Conservation (phyloP, 1,140 invertebrate genomes). For the Macrosteles quadrilineatus region DNA sequence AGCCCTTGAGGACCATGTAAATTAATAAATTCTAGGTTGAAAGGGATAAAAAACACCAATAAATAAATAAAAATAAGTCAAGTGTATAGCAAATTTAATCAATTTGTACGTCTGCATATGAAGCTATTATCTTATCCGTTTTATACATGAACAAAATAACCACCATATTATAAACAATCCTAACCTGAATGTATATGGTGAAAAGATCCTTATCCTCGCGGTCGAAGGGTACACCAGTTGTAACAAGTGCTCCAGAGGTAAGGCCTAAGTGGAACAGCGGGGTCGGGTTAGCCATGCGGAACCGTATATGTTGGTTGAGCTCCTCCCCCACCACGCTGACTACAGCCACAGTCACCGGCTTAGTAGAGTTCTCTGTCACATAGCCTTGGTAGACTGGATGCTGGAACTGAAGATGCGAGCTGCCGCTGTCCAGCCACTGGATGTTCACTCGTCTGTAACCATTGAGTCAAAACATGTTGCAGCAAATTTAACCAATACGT, state of each 20-base stretch:
- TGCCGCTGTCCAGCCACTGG: constrained; percentile 71
- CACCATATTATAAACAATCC: too few relatives aligned
- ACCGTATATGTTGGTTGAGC: constrained; percentile 86
- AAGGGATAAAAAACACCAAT: too few relatives aligned
- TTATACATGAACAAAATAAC: too few relatives aligned
- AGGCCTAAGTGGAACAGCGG: constrained; percentile 86
- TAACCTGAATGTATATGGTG: constrained; percentile 79
- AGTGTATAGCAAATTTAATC: too few relatives aligned
- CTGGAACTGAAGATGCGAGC: constrained; percentile 79
- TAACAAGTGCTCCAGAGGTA: constrained; percentile 84
- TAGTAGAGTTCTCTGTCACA: constrained; percentile 83
- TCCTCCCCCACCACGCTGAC: constrained; percentile 83
- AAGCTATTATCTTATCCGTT: too few relatives aligned
- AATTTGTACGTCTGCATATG: too few relatives aligned
- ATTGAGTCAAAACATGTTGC: too few relatives aligned
- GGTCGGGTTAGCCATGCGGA: constrained; percentile 85
- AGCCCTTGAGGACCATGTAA: too few relatives aligned
- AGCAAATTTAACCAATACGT: too few relatives aligned
- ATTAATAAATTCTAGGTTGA: too few relatives aligned
- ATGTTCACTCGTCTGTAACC: constrained; percentile 47
- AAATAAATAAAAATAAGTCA: too few relatives aligned
- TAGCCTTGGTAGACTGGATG: constrained; percentile 76
- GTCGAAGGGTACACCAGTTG: constrained; percentile 82
- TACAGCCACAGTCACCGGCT: constrained; percentile 74
- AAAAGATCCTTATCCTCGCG: constrained; percentile 82